Evolutionary conservation across 2,113 vertebrate species (phyloP).

Genomic region (Halichoerus grypus): DNA sequence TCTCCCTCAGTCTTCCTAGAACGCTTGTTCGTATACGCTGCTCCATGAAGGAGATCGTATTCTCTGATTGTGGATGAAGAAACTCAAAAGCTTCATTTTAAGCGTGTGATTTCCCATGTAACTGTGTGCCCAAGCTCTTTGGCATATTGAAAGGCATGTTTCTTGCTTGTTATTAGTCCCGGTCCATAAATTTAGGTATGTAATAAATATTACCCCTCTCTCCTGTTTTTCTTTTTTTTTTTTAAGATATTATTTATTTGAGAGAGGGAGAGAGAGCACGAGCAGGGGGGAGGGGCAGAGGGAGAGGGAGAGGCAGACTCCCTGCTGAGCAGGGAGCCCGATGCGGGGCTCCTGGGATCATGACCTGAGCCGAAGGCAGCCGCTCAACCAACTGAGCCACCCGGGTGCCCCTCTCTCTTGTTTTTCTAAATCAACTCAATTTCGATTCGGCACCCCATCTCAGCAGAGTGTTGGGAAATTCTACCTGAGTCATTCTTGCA

Average conservation of each 20-base stretch:
- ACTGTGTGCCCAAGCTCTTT: neutral
- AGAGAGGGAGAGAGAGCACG: too few relatives aligned
- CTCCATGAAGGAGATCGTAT: neutral
- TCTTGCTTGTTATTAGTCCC: neutral
- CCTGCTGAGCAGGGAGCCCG: too few relatives aligned
- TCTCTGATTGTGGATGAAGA: constrained; percentile 34
- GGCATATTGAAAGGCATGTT: neutral
- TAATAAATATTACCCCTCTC: neutral
- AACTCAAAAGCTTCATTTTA: neutral
- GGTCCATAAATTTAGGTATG: neutral
- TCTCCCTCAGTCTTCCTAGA: too few relatives aligned
- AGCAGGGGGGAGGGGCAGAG: too few relatives aligned
- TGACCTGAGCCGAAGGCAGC: neutral
- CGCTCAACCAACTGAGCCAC: neutral
- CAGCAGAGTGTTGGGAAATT: constrained; percentile 37
- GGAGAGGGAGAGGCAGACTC: too few relatives aligned
- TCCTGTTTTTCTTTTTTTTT: too few relatives aligned
- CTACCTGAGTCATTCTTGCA: constrained; percentile 65
- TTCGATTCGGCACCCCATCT: constrained; percentile 52
- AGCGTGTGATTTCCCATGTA: neutral
- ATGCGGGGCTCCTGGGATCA: too few relatives aligned
- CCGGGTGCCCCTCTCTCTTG: neutral
- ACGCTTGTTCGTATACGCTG: neutral
- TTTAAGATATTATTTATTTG: too few relatives aligned
- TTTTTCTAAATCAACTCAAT: constrained; percentile 55